A percentile compares a stretch with the other conserved stretches of the same genome.
Conservation (phyloP, 1,140 invertebrate genomes). For the Drosophila nebulosa region DNA sequence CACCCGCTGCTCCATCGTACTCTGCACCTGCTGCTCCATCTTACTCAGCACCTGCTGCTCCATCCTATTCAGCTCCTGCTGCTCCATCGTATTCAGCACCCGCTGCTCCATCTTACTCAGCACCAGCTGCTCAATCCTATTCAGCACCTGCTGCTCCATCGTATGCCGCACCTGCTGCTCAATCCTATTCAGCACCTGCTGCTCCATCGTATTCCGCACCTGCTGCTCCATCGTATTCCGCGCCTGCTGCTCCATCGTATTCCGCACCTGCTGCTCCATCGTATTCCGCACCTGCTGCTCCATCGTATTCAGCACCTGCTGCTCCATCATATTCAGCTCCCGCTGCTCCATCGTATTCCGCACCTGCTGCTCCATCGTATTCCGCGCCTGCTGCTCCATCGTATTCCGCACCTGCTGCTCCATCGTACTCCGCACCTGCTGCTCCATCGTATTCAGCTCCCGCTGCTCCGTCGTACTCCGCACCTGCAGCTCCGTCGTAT, state of each 20-base stretch:
- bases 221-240: neutral
- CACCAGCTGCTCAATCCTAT: slow-evolving; percentile 5
- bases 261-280: slow-evolving; percentile 13
- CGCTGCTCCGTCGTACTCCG: slow-evolving; percentile 21
- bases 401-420: slow-evolving; percentile 16
- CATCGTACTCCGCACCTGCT: slow-evolving; percentile 25
- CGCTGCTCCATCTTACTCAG: slow-evolving; percentile 18
- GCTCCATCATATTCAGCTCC: slow-evolving; percentile 18
- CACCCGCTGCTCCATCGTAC: slow-evolving; percentile 13
- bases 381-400: slow-evolving; percentile 24
- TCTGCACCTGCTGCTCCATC: slow-evolving; percentile 14
- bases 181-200: slow-evolving; percentile 21
- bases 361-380: slow-evolving; percentile 9
- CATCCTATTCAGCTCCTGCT: slow-evolving; percentile 16
- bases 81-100: slow-evolving; percentile 37
- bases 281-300: slow-evolving; percentile 10
- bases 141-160: slow-evolving; percentile 24
- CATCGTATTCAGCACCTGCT: slow-evolving; percentile 15
- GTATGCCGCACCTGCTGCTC: slow-evolving; percentile 18
- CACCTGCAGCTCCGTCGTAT: slow-evolving; percentile 1
- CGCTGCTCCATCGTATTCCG: slow-evolving; percentile 11
- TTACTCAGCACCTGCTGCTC: slow-evolving; percentile 28
- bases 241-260: slow-evolving; percentile 5
- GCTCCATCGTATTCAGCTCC: slow-evolving; percentile 23
- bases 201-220: slow-evolving; percentile 4